These are phyloP conservation scores for Netelia melanura DNA, from an alignment of 2,888 invertebrate genomes.

Conservation along the genomic window DNA sequence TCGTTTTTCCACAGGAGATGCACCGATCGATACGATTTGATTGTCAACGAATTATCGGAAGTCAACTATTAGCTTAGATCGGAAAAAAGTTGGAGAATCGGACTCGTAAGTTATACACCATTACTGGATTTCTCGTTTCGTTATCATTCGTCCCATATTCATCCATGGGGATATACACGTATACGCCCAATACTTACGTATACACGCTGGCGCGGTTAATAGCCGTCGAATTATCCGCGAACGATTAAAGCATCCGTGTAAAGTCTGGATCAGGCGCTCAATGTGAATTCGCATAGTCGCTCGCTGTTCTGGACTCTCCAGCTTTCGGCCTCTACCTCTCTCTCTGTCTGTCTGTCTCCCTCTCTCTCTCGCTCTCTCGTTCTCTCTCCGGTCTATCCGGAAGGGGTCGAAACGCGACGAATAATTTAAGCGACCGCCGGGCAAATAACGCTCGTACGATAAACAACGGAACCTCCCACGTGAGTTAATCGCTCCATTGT, in stretches of 20 bases:
- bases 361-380: slow-evolving; percentile 1
- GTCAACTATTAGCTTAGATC: background rate
- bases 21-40: too few species aligned
- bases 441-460: slow-evolving; percentile 80
- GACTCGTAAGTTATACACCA: background rate
- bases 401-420: slow-evolving; percentile 66
- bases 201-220: slow-evolving; percentile 68
- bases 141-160: background rate
- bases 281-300: slow-evolving; percentile 62
- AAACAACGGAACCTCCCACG: slow-evolving; percentile 80
- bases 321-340: slow-evolving; percentile 2
- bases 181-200: background rate
- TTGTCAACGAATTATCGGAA: background rate
- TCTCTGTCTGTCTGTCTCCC: slow-evolving; percentile 8
- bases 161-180: slow-evolving; percentile 1
- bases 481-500: slow-evolving; percentile 83
- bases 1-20: too few species aligned
- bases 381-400: slow-evolving; percentile 25
- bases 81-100: background rate
- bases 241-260: slow-evolving; percentile 79
- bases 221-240: slow-evolving; percentile 77
- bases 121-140: slow-evolving; percentile 1
- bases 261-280: slow-evolving; percentile 75
- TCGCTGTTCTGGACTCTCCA: slow-evolving; percentile 36
- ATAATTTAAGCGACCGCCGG: slow-evolving; percentile 81